Evolutionary conservation across 2,797 vertebrate genomes (phyloP), one percentile per base, ranked within the genome.

Genomic region (Crenichthys baileyi): DNA sequence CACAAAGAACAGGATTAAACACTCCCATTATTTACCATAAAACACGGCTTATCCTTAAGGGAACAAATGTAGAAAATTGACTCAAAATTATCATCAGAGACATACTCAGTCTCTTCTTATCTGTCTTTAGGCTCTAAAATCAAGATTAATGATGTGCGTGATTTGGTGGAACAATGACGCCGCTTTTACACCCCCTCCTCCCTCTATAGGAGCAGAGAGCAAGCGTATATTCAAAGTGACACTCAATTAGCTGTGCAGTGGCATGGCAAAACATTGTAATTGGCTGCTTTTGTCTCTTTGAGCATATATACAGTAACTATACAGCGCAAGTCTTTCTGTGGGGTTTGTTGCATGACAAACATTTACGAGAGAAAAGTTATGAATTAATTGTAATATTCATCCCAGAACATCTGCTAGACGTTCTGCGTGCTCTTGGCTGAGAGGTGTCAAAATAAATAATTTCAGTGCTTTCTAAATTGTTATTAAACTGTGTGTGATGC

Each of bases 61-160:
- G 86, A 63, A 13, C 41, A 0, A 6, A 73, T 24, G 73, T 67
- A 63, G 15, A 73, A 79, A 53, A 80, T 22, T 18, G 18, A 79
- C 67, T 72, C 51, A 79, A 82, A 86, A 80, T 80, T 70, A 73
- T 44, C 73, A 76, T 82, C 75, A 79, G 48, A 58, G 20, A 60
- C 55, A 56, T n/a, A 67, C 76, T 75, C 55, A 70, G 72, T 67
- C 72, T 87, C 82, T 87, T 56, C 78, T 76, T 61, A 76, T 80
- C 51, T 81, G 73, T 72, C 72, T 77, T 84, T 81, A 75, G 81
- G 79, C 83, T 87, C 83, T 68, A 48, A 89, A 92, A 94, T 94
- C 88, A 90, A 93, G 91, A 93, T 92, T 92, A 90, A 94, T 93
- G 90, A 91, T 91, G 87, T 85, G 84, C 77, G 68, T 46, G 79